Evolutionary conservation across 2,113 vertebrate species (phyloP).

Genomic region (Pithys albifrons): DNA sequence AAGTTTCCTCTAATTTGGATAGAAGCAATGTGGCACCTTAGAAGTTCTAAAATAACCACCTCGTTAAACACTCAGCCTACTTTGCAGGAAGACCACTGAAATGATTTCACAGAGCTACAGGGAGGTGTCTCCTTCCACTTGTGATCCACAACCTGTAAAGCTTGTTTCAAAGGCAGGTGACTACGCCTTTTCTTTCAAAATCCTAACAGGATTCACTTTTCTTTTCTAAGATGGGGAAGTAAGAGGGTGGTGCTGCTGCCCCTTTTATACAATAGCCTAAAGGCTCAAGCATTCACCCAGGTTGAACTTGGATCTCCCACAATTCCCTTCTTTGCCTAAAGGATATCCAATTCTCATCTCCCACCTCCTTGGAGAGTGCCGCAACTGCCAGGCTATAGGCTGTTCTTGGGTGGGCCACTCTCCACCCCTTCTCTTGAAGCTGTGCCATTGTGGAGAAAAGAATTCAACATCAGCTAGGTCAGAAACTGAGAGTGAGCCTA

Average conservation of each 20-base stretch:
- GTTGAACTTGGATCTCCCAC: conserved; percentile 63
- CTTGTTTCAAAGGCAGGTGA: conserved; percentile 58
- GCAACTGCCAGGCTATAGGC: conserved; percentile 55
- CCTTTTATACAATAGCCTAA: conserved; percentile 69
- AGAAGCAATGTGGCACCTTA: not conserved
- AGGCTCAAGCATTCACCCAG: conserved; percentile 60
- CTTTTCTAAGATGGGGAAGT: conserved; percentile 67
- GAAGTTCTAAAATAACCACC: not conserved
- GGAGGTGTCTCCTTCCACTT: conserved; percentile 46
- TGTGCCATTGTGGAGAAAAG: conserved; percentile 53
- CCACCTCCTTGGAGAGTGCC: conserved; percentile 58
- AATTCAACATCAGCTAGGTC: conserved; percentile 59
- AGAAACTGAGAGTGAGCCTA: not conserved
- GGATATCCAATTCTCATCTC: conserved; percentile 60
- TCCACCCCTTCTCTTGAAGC: conserved; percentile 66
- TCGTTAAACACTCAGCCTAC: not conserved
- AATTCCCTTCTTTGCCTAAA: conserved; percentile 66
- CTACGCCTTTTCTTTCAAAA: conserved; percentile 71
- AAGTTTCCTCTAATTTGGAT: not conserved
- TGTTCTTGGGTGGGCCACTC: conserved; percentile 69
- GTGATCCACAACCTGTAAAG: conserved; percentile 60
- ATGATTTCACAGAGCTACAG: not conserved
- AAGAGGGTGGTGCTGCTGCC: conserved; percentile 67
- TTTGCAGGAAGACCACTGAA: conserved; percentile 55
- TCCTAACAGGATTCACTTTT: conserved; percentile 66